Conservation (phyloP, 2,888 invertebrate species). For the Stenoptilia bipunctidactyla region DNA sequence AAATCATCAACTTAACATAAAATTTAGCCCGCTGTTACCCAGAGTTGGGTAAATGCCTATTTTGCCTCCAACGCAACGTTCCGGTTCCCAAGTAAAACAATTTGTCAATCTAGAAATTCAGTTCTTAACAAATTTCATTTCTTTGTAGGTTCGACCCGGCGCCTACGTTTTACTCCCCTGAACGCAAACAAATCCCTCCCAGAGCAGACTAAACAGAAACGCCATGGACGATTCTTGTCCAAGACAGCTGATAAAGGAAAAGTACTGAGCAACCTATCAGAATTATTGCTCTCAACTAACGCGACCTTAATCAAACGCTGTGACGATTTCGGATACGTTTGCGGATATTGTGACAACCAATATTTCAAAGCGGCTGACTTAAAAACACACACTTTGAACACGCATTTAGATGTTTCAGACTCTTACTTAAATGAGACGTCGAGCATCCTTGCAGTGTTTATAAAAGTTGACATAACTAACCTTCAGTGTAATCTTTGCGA, state of each 20-base stretch:
- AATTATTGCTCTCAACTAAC: constrained; percentile 27
- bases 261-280: no score
- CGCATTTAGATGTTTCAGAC: constrained; percentile 26
- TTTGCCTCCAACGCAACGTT: no score
- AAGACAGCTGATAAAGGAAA: not conserved
- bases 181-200: not conserved
- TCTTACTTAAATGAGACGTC: constrained; percentile 30
- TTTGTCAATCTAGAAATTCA: no score
- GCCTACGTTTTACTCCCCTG: not conserved
- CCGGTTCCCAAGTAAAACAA: no score
- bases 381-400: constrained; percentile 31
- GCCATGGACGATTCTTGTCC: not conserved
- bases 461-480: constrained; percentile 36
- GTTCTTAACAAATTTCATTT: not conserved
- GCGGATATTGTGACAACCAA: constrained; percentile 37
- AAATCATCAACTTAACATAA: no score
- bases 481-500: constrained; percentile 29
- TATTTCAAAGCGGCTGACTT: constrained; percentile 29
- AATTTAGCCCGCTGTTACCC: no score
- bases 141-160: not conserved
- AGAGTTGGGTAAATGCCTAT: no score
- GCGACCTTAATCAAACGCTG: constrained; percentile 44
- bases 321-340: constrained; percentile 34
- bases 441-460: constrained; percentile 20
- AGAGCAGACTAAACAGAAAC: not conserved